phyloP scores from a whole-genome alignment of 2,113 vertebrate genomes.

The Macquaria australasica region DNA sequence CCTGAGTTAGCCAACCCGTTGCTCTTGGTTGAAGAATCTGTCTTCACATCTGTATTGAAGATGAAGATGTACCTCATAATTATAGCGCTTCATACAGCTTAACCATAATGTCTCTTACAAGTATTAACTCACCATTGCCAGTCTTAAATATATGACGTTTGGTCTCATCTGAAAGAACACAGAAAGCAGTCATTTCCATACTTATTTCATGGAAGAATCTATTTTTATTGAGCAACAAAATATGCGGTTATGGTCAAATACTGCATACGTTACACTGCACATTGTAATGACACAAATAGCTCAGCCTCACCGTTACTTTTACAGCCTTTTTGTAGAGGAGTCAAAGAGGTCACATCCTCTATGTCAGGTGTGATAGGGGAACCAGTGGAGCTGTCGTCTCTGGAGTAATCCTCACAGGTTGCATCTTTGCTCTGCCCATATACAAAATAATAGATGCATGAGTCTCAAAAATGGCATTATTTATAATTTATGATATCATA shows the following conservation, averaged over 20 bases:
- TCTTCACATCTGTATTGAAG: slow-evolving; percentile 63
- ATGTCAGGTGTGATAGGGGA: slow-evolving; percentile 64
- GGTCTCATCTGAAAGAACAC: slow-evolving; percentile 85
- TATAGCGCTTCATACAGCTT: neutral
- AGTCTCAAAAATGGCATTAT: neutral
- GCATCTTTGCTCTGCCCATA: slow-evolving; percentile 77
- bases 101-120: neutral
- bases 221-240: neutral
- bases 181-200: neutral
- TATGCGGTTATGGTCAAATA: neutral
- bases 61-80: neutral
- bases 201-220: neutral
- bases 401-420: slow-evolving; percentile 88
- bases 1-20: slow-evolving; percentile 76
- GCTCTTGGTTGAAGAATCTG: slow-evolving; percentile 62
- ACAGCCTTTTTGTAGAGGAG: slow-evolving; percentile 77
- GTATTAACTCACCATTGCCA: slow-evolving; percentile 84
- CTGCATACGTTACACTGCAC: neutral
- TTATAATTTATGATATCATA: no score
- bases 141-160: slow-evolving; percentile 82
- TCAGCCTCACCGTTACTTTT: slow-evolving; percentile 85
- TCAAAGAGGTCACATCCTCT: slow-evolving; percentile 69
- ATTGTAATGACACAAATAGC: neutral
- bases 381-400: slow-evolving; percentile 67
- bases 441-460: neutral